phyloP scores from a whole-genome alignment of 2,113 vertebrate genomes.

The Vireo altiloquus region DNA sequence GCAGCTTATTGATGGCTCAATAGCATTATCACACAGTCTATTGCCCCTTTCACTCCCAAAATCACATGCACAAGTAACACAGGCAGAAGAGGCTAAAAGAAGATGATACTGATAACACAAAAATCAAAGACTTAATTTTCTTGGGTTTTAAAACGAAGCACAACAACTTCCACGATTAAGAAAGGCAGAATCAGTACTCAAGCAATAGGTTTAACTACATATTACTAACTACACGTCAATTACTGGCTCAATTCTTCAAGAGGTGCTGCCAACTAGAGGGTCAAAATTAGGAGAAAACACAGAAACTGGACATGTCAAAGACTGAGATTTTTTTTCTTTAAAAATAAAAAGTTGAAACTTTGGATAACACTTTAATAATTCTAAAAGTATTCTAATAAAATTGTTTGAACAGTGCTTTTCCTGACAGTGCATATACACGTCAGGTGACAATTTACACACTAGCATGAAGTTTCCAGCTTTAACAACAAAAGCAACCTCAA shows the following conservation, averaged over 20 bases:
- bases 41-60: not conserved
- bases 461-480: conserved; percentile 62
- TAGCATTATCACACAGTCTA: not conserved
- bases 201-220: not conserved
- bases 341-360: not conserved
- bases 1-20: not conserved
- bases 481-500: conserved; percentile 69
- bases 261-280: not conserved
- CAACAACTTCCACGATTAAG: not conserved
- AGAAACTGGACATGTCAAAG: not conserved
- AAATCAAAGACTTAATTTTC: not conserved
- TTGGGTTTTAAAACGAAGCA: not conserved
- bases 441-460: conserved; percentile 18
- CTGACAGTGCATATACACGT: not conserved
- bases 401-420: not conserved
- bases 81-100: not conserved
- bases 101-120: not conserved
- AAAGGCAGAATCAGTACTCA: not conserved
- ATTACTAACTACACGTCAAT: not conserved
- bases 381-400: not conserved
- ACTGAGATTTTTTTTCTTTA: not conserved
- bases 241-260: not conserved
- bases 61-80: not conserved
- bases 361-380: not conserved
- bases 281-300: not conserved